phyloP scores from a whole-genome alignment of 2,888 invertebrate species.

The Arctia plantaginis region DNA sequence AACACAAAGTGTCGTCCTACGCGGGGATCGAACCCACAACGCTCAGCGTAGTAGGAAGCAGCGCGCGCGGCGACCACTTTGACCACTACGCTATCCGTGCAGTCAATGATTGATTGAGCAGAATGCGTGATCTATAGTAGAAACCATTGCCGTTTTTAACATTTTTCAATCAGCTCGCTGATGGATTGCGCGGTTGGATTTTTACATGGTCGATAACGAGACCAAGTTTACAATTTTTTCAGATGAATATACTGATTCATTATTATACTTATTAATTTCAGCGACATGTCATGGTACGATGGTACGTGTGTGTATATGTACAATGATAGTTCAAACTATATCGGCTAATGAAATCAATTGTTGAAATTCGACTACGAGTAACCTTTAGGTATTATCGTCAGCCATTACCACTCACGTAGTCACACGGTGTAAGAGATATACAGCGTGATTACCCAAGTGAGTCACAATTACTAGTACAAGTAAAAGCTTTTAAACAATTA shows the following conservation, averaged over 20 bases:
- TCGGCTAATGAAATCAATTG: background rate
- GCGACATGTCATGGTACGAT: no score
- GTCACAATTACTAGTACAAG: conserved; percentile 14
- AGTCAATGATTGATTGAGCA: background rate
- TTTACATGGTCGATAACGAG: background rate
- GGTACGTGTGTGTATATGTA: background rate
- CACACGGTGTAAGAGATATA: background rate
- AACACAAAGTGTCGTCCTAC: no score
- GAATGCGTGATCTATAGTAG: background rate
- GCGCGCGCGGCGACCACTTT: no score
- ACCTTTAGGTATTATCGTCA: background rate
- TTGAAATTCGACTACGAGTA: background rate
- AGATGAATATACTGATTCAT: background rate
- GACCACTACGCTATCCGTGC: no score
- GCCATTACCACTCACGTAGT: background rate
- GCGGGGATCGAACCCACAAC: no score
- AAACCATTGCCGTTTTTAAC: background rate
- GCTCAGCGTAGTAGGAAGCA: no score
- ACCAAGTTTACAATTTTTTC: background rate
- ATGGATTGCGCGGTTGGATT: background rate
- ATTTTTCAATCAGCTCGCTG: background rate
- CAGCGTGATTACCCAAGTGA: background rate
- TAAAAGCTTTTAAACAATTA: conserved; percentile 21
- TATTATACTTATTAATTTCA: background rate
- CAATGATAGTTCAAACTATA: background rate